Conservation (phyloP, 2,113 vertebrate genomes). For the Chauna torquata region DNA sequence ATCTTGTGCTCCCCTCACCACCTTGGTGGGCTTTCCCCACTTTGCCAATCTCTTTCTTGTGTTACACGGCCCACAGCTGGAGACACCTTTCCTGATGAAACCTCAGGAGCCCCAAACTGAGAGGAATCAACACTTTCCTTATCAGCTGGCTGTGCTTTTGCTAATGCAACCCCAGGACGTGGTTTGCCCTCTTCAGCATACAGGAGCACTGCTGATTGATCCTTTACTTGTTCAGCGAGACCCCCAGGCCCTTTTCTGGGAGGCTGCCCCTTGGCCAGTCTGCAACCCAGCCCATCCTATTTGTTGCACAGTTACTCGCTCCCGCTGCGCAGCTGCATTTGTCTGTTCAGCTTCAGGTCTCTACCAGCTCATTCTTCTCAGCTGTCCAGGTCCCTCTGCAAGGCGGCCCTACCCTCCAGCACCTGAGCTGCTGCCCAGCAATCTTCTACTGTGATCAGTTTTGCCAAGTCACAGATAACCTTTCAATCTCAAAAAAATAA, state of each 20-base stretch:
- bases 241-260: neutral
- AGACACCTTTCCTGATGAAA: neutral
- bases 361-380: neutral
- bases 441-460: neutral
- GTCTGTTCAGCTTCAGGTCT: neutral
- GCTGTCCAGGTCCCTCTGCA: neutral
- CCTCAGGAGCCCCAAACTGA: neutral
- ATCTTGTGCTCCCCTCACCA: neutral
- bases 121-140: neutral
- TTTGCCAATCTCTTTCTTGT: neutral
- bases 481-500: neutral
- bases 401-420: neutral
- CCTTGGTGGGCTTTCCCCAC: neutral
- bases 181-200: neutral
- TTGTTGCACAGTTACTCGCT: neutral
- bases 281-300: neutral
- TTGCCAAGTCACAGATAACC: neutral
- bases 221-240: fast-evolving
- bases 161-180: neutral
- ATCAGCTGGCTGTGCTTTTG: neutral
- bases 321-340: neutral
- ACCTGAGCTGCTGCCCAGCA: neutral
- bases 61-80: neutral
- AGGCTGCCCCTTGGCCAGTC: neutral
- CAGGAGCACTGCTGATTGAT: neutral